Percentiles rank a stretch among this genome's conserved stretches.
phyloP scores from a whole-genome alignment of 1,140 invertebrate genomes.

The Bacillus rossius region DNA sequence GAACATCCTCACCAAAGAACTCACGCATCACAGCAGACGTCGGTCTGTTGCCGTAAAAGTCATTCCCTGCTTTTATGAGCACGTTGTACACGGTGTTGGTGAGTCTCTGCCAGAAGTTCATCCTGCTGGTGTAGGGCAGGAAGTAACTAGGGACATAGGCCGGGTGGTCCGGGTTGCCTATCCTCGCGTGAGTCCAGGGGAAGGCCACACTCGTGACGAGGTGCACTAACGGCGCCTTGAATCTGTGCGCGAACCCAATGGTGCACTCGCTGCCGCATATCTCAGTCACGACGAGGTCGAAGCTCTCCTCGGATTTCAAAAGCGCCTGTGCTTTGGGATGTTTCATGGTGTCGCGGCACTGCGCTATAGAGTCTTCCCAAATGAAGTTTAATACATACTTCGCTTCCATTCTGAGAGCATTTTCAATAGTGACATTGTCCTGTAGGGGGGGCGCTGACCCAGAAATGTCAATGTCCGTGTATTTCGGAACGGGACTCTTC shows the following conservation, averaged over 20 bases:
- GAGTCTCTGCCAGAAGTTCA: background rate
- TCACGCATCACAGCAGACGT: background rate
- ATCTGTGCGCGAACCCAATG: too few relatives aligned
- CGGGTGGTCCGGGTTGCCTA: slow-evolving; percentile 6
- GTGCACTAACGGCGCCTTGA: background rate
- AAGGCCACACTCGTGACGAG: background rate
- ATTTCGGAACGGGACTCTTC: slow-evolving; percentile 37
- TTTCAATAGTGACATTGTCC: too few relatives aligned
- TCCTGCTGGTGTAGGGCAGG: background rate
- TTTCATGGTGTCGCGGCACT: background rate
- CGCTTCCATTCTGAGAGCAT: too few relatives aligned
- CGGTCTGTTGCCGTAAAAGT: background rate
- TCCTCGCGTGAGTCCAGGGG: background rate
- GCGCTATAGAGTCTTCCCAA: background rate
- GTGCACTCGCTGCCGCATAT: background rate
- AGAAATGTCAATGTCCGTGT: too few relatives aligned
- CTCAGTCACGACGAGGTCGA: slow-evolving; percentile 13
- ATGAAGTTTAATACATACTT: too few relatives aligned
- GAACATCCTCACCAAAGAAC: slow-evolving; percentile 7
- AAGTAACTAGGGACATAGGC: background rate
- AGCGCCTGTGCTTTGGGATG: background rate
- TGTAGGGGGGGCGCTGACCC: too few relatives aligned
- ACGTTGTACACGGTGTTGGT: background rate
- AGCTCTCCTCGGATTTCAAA: background rate
- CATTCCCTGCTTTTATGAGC: too few relatives aligned